Base-by-base conservation (phyloP, 2,888 invertebrate genomes). In the Amphipoea oculea region DNA sequence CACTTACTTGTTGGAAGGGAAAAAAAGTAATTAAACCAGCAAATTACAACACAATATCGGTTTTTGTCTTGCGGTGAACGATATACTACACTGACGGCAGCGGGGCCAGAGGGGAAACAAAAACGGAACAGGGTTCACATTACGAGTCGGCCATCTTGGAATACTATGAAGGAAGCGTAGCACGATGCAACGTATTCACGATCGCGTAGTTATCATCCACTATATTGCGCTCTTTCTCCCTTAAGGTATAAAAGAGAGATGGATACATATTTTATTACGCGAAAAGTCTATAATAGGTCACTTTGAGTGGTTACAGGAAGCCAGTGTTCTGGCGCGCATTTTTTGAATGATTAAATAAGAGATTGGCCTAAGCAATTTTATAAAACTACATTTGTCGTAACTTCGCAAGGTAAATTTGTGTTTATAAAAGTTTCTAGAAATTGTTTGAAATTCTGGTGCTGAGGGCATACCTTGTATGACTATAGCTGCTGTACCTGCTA, bases 1-100 rank as follows among this genome's bases (percentile, higher is more conserved):
- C 96, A 97, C 97, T 97, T 97, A 97, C 97, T 97, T 97, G 97
- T 95, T 96, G 93, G 96, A 97, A 97, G 97, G 97, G 97, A 93
- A 95, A 95, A 94, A 95, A 94, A 95, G 95, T 96, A 95, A 96
- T 95, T 94, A 95, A 96, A 96, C 96, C 96, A 96, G 97, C 96
- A 96, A 96, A 96, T 96, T 95, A 95, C 95, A 95, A 95, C 95
- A 96, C 95, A 95, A 95, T 96, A 93, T 96, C 95, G 94, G 94
- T 96, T 97, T 96, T 96, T 97, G 95, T 96, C 96, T 96, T 96
- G 96, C 96, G 95, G 94, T 95, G 96, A 97, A 97, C 96, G 96
- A 96, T 96, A 96, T 95, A 96, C 96, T 96, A 96, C 96, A 96
- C 95, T 96, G 96, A 96, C 96, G 96, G 96, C 96, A 92, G 96